Evolutionary conservation across 2,113 vertebrate genomes (phyloP).

Genomic region (Odontophorus gujanensis): DNA sequence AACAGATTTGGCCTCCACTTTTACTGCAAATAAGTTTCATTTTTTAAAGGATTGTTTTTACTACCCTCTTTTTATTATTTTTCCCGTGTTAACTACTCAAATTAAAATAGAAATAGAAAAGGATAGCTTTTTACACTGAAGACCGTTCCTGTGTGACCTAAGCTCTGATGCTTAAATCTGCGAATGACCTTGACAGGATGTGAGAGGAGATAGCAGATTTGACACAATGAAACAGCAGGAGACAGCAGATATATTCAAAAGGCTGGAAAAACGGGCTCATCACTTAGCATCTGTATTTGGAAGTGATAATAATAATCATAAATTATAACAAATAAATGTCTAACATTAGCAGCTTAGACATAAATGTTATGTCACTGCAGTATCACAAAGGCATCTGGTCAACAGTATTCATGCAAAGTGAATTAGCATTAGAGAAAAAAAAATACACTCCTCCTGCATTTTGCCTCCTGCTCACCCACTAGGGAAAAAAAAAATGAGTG

Average conservation of each 20-base stretch:
- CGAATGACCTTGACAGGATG: background rate
- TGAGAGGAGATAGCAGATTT: background rate
- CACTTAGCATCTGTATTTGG: background rate
- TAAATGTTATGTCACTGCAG: background rate
- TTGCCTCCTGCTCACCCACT: background rate
- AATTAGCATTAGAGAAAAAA: background rate
- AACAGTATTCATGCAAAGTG: background rate
- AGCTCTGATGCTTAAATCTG: background rate
- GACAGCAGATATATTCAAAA: background rate
- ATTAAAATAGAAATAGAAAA: background rate
- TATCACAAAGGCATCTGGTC: background rate
- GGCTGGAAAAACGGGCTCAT: background rate
- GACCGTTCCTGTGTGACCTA: background rate
- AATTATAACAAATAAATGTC: background rate
- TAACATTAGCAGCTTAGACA: background rate
- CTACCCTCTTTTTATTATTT: background rate
- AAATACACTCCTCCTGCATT: fast-evolving
- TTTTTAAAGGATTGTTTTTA: background rate
- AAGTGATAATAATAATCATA: background rate
- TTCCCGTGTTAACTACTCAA: background rate
- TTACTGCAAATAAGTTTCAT: background rate
- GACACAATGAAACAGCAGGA: background rate
- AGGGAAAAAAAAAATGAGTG: fast-evolving
- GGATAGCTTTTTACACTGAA: background rate
- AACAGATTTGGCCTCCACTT: background rate